These are phyloP conservation scores for Ramazzottius varieornatus DNA, from an alignment of 2,888 invertebrate species.

Conservation along the genomic window DNA sequence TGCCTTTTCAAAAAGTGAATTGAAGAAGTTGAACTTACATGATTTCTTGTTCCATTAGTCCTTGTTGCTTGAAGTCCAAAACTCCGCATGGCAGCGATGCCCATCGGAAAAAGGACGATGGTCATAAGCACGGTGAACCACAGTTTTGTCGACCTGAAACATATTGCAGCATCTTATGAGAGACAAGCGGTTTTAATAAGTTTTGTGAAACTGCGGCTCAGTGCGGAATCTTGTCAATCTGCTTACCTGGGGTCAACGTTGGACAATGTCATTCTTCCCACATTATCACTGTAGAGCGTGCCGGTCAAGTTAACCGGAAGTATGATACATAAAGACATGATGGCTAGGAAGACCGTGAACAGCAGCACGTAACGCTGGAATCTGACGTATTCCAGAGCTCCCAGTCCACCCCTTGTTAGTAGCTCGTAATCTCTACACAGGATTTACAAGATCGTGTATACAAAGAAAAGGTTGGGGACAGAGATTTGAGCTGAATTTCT, in stretches of 20 bases:
- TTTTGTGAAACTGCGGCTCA: not conserved
- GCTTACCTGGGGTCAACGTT: not conserved
- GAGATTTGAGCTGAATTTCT: no score
- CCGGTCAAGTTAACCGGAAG: not conserved
- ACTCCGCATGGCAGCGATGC: not conserved
- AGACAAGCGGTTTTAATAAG: no score
- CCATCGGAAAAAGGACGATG: not conserved
- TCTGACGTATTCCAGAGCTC: not conserved
- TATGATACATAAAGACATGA: not conserved
- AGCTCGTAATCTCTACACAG: not conserved
- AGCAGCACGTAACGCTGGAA: not conserved
- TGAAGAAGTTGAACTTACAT: no score
- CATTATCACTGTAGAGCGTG: not conserved
- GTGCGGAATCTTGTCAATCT: not conserved
- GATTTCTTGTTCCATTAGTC: no score
- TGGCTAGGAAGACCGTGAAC: not conserved
- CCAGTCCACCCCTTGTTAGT: not conserved
- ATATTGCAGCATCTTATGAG: no score
- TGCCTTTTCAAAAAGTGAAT: no score
- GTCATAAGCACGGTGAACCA: not conserved
- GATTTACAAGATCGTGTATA: not conserved
- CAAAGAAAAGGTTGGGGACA: not conserved
- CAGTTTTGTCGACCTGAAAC: not conserved
- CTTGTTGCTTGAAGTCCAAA: not conserved
- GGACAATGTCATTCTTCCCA: not conserved